A percentile compares a stretch with the other conserved stretches of the same genome.
These are phyloP conservation scores for Oxyruncus cristatus DNA, from an alignment of 2,113 vertebrate species.

Conservation along the genomic window DNA sequence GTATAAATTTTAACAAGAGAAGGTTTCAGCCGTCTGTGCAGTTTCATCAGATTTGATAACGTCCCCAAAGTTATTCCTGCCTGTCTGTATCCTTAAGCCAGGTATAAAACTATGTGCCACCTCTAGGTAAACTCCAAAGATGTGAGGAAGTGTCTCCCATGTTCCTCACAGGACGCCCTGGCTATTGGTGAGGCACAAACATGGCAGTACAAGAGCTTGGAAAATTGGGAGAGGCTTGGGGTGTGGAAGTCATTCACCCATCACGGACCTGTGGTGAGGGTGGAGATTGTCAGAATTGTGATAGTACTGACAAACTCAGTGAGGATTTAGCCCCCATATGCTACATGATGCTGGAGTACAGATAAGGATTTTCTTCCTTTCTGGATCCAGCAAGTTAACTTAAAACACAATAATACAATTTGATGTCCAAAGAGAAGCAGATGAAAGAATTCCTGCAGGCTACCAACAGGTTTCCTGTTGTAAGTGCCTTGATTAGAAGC, in stretches of 20 bases:
- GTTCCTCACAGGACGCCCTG: background rate
- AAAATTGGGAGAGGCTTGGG: background rate
- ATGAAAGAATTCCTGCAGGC: background rate
- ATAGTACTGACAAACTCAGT: background rate
- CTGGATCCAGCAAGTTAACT: background rate
- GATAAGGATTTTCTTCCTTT: background rate
- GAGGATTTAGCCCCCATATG: background rate
- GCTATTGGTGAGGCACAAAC: background rate
- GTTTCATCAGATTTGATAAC: background rate
- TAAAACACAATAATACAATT: background rate
- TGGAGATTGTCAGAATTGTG: background rate
- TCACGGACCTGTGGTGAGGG: background rate
- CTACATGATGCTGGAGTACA: background rate
- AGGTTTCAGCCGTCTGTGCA: background rate
- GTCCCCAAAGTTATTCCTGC: background rate
- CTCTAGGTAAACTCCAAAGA: background rate
- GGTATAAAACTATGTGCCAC: background rate
- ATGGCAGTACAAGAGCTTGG: background rate
- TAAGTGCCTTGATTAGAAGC: background rate
- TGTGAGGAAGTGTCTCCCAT: rapidly evolving
- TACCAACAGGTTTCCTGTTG: background rate
- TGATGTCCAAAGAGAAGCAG: background rate
- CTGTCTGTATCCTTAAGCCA: background rate
- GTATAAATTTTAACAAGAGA: background rate
- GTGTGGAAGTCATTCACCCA: background rate